These are phyloP conservation scores for Tetranychus cinnabarinus DNA, from an alignment of 1,140 invertebrate species.

Conservation along the genomic window DNA sequence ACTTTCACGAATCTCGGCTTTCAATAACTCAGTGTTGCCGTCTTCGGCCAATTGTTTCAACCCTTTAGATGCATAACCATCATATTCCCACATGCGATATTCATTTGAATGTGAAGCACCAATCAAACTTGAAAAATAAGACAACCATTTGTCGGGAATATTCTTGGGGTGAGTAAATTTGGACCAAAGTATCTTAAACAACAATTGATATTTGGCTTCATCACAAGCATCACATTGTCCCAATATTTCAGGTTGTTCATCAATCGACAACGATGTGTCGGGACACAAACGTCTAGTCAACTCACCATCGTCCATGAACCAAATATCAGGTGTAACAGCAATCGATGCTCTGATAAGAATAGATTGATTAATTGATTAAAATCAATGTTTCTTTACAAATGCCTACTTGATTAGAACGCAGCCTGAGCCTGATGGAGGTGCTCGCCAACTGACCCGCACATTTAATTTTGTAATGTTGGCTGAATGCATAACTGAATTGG, in stretches of 20 bases:
- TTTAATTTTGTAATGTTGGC: constrained; percentile 53
- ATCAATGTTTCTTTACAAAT: not conserved
- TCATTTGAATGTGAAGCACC: constrained; percentile 75
- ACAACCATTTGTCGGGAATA: constrained; percentile 48
- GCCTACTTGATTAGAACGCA: constrained; percentile 31
- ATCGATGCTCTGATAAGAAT: constrained; percentile 47
- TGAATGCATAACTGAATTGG: constrained; percentile 56
- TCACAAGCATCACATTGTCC: constrained; percentile 63
- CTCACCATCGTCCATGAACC: constrained; percentile 70
- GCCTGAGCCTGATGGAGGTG: constrained; percentile 51
- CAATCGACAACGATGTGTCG: constrained; percentile 22
- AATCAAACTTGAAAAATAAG: constrained; percentile 92
- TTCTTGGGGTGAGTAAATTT: constrained; percentile 39
- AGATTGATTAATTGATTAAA: not conserved
- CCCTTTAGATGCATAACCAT: constrained; percentile 64
- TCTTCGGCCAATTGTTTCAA: constrained; percentile 74
- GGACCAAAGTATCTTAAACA: constrained; percentile 89
- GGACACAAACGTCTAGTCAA: constrained; percentile 61
- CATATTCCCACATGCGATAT: constrained; percentile 82
- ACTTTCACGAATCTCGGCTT: constrained; percentile 61
- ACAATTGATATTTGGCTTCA: constrained; percentile 64
- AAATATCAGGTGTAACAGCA: constrained; percentile 46
- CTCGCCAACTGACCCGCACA: constrained; percentile 69
- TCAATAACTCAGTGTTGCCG: constrained; percentile 70
- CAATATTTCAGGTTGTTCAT: constrained; percentile 41